Evolutionary conservation across 2,113 vertebrate genomes (phyloP), one percentile per base, ranked within the genome.

Genomic region (Tricholaema leucomelas): DNA sequence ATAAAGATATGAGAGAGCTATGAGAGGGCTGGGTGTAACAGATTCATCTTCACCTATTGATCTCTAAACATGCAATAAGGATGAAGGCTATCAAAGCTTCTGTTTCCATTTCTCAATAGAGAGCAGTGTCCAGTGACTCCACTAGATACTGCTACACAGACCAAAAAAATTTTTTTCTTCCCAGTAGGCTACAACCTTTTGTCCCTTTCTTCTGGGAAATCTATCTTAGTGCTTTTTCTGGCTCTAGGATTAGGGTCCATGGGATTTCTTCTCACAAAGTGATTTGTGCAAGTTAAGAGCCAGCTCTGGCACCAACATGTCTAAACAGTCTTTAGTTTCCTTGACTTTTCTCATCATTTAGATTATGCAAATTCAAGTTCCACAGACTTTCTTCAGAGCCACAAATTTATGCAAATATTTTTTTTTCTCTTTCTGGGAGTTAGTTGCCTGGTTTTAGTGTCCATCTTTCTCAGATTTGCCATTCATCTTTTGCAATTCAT

Each of bases 311-410:
- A 94, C 93, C 95, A 95, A 95, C 59, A 93, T 92, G 92, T 96
- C 92, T 96, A 91, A 96, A 91, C 58, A 82, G 31, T 91, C 91
- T 87, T 92, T 95, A 93, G 91, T 91, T 69, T 91, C 71, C 67
- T 81, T 70, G 79, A 96, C 52, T 92, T 95, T 93, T 94, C 96
- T 96, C 94, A 95, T 96, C 63, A 82, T 92, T 95, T 95, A 96
- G 59, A 90, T 93, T 92, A 95, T 95, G 94, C 90, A 96, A 94
- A 96, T 96, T 93, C 78, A 77, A 24, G 75, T 93, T 93, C 35
- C 56, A 79, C 78, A 90, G 84, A 50, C 64, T 87, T 91, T 85
- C 84, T 95, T 95, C 90, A 77, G 67, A 94, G 33, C 12, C 56
- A 85, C 88, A 92, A 79, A 77, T 87, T 79, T 89, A 95, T 93